Evolutionary conservation across 2,888 invertebrate genomes (phyloP).

Genomic region (Scaptomyza cyrtandrae): DNA sequence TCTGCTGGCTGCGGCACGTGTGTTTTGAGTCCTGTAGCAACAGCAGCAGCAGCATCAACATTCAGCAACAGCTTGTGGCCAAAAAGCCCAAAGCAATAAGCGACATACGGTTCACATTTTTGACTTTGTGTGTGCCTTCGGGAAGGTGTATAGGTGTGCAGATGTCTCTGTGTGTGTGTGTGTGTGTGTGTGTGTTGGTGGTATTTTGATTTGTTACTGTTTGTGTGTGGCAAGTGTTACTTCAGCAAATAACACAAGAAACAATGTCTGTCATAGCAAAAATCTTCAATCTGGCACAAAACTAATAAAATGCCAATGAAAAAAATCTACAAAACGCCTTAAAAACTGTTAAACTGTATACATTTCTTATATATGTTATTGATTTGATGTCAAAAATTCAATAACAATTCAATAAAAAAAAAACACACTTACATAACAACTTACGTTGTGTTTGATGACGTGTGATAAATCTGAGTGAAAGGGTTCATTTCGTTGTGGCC

Average conservation of each 20-base stretch:
- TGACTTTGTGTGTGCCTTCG: not conserved
- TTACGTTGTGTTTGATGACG: slow-evolving; percentile 27
- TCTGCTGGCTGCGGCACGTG: slow-evolving; percentile 4
- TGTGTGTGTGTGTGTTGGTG: slow-evolving; percentile 2
- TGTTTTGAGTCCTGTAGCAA: not conserved
- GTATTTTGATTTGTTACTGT: slow-evolving; percentile 31
- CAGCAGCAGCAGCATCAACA: slow-evolving; percentile 9
- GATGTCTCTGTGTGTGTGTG: not conserved
- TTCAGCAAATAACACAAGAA: slow-evolving; percentile 1
- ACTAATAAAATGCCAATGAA: not conserved
- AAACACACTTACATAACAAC: no score
- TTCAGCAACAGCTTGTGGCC: slow-evolving; percentile 12
- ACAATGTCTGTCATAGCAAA: not conserved
- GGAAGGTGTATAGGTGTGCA: not conserved
- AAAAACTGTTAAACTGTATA: no score
- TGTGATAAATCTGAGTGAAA: slow-evolving; percentile 31
- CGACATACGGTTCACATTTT: slow-evolving; percentile 14
- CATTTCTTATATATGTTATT: not conserved
- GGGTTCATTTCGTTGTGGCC: slow-evolving; percentile 33
- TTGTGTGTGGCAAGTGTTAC: slow-evolving; percentile 2
- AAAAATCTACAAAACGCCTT: not conserved
- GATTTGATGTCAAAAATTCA: not conserved
- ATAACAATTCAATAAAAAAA: slow-evolving; percentile 7
- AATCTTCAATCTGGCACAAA: not conserved
- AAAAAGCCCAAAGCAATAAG: slow-evolving; percentile 34